These are phyloP conservation scores for Mythimna pallens DNA, from an alignment of 2,888 invertebrate genomes.

Conservation along the genomic window DNA sequence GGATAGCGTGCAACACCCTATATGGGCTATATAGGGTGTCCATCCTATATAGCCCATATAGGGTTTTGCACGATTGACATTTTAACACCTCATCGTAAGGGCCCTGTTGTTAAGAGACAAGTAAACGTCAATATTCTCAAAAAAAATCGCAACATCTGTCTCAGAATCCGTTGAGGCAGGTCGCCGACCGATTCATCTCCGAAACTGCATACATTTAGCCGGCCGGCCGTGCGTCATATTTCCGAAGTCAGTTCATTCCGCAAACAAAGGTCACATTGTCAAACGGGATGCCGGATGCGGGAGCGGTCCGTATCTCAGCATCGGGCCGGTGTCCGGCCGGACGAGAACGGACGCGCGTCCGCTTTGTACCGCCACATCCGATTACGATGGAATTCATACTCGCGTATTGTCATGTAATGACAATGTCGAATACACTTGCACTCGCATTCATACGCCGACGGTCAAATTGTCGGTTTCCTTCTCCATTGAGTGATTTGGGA, in stretches of 20 bases:
- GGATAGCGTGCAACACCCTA: no score
- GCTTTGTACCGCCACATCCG: constrained; percentile 77
- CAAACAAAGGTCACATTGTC: constrained; percentile 76
- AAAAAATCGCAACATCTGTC: constrained; percentile 27
- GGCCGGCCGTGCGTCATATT: constrained; percentile 57
- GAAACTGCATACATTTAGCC: constrained; percentile 48
- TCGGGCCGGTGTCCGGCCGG: constrained; percentile 70
- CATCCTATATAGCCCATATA: no score
- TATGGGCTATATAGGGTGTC: no score
- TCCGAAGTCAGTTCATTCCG: constrained; percentile 57
- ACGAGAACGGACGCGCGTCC: constrained; percentile 82
- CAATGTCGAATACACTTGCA: constrained; percentile 59
- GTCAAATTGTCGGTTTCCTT: constrained; percentile 59
- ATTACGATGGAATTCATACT: constrained; percentile 82
- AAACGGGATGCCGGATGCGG: constrained; percentile 71
- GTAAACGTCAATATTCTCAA: constrained; percentile 12
- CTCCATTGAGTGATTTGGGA: constrained; percentile 46
- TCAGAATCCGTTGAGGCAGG: constrained; percentile 53
- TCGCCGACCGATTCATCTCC: constrained; percentile 49
- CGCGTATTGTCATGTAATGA: constrained; percentile 68
- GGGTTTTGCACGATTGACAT: no score
- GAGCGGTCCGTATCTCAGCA: constrained; percentile 71
- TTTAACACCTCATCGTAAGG: no score
- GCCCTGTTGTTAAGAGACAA: neutral
- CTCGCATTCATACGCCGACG: constrained; percentile 41